Evolutionary conservation across 2,797 vertebrate species (phyloP), one percentile per base, ranked within the genome.

Genomic region (Agapornis canus): DNA sequence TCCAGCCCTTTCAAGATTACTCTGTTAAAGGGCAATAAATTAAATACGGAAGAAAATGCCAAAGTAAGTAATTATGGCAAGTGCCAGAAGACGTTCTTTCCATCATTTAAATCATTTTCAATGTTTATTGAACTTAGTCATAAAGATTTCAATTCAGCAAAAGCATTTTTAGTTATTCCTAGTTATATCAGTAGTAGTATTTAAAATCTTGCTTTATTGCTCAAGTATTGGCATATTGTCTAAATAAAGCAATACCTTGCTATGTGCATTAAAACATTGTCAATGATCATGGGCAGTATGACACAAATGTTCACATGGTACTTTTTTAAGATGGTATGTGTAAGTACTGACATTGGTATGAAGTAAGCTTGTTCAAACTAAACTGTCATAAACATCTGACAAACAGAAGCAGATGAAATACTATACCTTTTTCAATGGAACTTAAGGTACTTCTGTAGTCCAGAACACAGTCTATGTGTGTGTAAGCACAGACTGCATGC

Each of bases 11-110:
- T 99, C 97, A 99, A 98, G 97, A 98, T 99, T 94, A 94, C 98
- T 57, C 98, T 99, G 21, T 96, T 99, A 82, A 99, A 98, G 86
- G 99, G 98, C 92, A 99, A 98, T 98, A 99, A 99, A 95, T 98
- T 99, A 97, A 99, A 99, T 22, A 99, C 99, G 27, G 99, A 99
- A 96, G 99, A 99, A 97, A 98, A 98, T 32, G 98, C 99, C 91
- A 99, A 99, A 99, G 98, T 98, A 89, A 98, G 97, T 98, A 95
- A 59, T 22, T 29, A 2, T 86, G 31, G 22, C 18, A 79, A 56
- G 19, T 49, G 72, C 82, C 35, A 69, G 39, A 85, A 85, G 37
- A 45, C 1, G 5, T 70, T 56, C 12, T 90, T 13, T 45, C 89
- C 5, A 8, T 85, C 0, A 22, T 64, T 68, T 76, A 56, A 73